phyloP scores from a whole-genome alignment of 2,113 vertebrate genomes.

The Centropristis striata region DNA sequence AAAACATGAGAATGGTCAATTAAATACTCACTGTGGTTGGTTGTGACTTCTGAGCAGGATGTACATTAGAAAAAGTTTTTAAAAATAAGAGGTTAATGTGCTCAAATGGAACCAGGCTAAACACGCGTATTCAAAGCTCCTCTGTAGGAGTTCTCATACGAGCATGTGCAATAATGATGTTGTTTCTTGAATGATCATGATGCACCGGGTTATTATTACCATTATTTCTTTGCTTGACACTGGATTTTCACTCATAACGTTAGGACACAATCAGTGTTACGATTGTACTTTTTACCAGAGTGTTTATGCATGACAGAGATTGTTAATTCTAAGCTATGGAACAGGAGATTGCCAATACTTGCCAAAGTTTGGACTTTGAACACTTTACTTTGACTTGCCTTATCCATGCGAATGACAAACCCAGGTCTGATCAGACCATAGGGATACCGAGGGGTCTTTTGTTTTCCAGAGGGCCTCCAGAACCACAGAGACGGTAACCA shows the following conservation, averaged over 20 bases:
- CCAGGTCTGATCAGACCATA: not conserved
- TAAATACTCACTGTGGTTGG: not conserved
- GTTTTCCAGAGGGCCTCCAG: constrained; percentile 31
- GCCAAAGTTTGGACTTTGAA: constrained; percentile 84
- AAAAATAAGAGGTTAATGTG: constrained; percentile 35
- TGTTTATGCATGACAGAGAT: constrained; percentile 77
- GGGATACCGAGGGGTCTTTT: constrained; percentile 17
- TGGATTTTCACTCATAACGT: constrained; percentile 59
- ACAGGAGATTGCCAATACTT: constrained; percentile 74
- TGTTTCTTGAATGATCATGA: constrained; percentile 75
- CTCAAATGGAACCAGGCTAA: constrained; percentile 67
- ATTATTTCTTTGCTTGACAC: constrained; percentile 68
- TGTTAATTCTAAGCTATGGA: constrained; percentile 47
- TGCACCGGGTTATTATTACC: constrained; percentile 54
- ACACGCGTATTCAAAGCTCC: constrained; percentile 75
- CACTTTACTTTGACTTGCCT: constrained; percentile 73
- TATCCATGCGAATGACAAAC: constrained; percentile 67
- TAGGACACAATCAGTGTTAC: constrained; percentile 72
- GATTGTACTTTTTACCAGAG: constrained; percentile 64
- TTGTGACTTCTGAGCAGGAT: constrained; percentile 14
- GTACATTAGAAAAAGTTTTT: not conserved
- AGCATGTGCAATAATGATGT: constrained; percentile 85
- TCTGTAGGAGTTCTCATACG: constrained; percentile 66
- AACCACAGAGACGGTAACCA: constrained; percentile 71
- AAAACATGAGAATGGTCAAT: not conserved